Evolutionary conservation across 2,888 invertebrate species (phyloP), one percentile per base, ranked within the genome.

Genomic region (Fissipunctia ypsillon): DNA sequence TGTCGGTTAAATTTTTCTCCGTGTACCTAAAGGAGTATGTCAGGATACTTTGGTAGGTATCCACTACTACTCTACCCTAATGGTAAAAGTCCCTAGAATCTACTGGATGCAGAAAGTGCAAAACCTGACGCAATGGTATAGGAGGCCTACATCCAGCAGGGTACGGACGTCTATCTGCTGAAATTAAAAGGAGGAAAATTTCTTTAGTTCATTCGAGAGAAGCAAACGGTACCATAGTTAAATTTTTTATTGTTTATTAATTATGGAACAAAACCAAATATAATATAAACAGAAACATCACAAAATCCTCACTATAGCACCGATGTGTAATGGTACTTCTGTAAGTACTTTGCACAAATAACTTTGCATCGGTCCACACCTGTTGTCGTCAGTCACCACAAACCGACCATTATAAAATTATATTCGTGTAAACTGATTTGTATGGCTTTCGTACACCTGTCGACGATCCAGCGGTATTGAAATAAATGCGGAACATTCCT

Each of bases 361-460:
- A 22, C n/a, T 77, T 38, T 57, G 57, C 63, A 64, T 16, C 48
- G 22, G 19, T 50, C 66, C 52, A 71, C 81, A 80, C 78, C 81
- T 83, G 85, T 54, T 78, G 64, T 63, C 67, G 70, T 82, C 82
- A 80, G 54, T 84, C 68, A 59, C 74, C 66, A 65, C 71, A 76
- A 75, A 76, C 72, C 69, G 71, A 78, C 65, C 61, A 68, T 82
- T 82, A 81, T 71, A 68, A 71, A 78, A 78, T 82, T 71, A 81
- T 75, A 82, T 82, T 82, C 61, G 43, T 52, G 64, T 82, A 52
- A 81, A 81, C 48, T 71, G 75, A 78, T 81, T 82, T 78, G 50
- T 75, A 67, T 69, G 57, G 79, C 41, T 66, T 73, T 78, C 82
- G 73, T 74, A 73, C 72, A 84, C 72, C 76, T 82, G 71, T 66